A percentile compares a stretch with the other conserved stretches of the same genome.
Evolutionary conservation across 2,113 vertebrate genomes (phyloP).

Genomic region (Peromyscus leucopus): DNA sequence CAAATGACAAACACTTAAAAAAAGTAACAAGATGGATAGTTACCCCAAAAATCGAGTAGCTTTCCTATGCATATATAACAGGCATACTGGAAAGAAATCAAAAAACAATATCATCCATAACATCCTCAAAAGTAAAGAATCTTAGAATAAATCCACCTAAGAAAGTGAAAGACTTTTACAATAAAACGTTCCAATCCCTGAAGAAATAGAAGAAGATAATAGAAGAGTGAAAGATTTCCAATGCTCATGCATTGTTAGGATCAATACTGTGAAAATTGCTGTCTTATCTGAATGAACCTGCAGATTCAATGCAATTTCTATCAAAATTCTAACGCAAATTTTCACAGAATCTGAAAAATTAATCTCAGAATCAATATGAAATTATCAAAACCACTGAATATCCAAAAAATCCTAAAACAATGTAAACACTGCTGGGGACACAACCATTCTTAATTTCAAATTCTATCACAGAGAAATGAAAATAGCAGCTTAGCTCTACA

Average conservation of each 20-base stretch:
- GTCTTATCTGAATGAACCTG: background rate
- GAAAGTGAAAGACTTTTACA: background rate
- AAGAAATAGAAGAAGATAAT: background rate
- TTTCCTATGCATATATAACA: background rate
- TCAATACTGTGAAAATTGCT: background rate
- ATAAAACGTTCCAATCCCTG: background rate
- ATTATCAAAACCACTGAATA: background rate
- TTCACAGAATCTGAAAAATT: background rate
- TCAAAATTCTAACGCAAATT: background rate
- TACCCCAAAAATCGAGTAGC: background rate
- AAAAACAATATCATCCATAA: too few species aligned
- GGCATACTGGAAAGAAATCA: background rate
- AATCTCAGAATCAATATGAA: background rate
- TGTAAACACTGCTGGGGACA: background rate
- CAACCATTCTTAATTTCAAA: too few species aligned
- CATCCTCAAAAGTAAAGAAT: background rate
- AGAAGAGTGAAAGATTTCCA: background rate
- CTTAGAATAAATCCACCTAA: background rate
- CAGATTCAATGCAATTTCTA: background rate
- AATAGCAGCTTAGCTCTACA: too few species aligned
- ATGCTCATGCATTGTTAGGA: background rate
- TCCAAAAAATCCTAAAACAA: background rate
- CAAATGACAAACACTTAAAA: background rate
- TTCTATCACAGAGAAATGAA: too few species aligned
- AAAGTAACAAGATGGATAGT: background rate